Evolutionary conservation across 2,888 invertebrate species (phyloP).

Genomic region (Drepanosiphum platanoidis): DNA sequence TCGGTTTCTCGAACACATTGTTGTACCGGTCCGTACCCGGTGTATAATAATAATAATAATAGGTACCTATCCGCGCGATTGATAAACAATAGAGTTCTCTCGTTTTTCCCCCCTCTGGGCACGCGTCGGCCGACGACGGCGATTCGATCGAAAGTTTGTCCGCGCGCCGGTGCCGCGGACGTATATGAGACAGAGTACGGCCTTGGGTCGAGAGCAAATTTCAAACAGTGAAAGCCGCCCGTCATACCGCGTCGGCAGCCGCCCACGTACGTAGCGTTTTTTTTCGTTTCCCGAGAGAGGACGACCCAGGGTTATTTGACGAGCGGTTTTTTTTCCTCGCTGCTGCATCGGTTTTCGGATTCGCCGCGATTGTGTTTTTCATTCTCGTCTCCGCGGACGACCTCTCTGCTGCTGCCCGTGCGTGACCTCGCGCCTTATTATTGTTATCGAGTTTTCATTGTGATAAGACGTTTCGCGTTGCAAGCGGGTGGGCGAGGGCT

Average conservation of each 20-base stretch:
- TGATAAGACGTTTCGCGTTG: background rate
- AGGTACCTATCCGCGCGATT: too few species aligned
- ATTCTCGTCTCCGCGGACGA: background rate
- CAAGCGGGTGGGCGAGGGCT: background rate
- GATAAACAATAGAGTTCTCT: conserved; percentile 14
- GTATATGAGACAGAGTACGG: too few species aligned
- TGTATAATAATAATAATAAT: too few species aligned
- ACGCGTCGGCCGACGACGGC: background rate
- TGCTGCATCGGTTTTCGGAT: background rate
- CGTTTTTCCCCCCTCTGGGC: background rate
- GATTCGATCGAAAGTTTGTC: conserved; percentile 27
- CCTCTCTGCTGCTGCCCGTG: background rate
- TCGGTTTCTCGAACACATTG: background rate
- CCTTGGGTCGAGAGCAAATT: conserved; percentile 18
- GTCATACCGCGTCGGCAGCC: too few species aligned
- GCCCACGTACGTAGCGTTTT: conserved; percentile 27
- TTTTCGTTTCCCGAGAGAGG: background rate
- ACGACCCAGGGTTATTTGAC: conserved; percentile 42
- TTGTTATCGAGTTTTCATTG: background rate
- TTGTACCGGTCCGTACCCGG: too few species aligned
- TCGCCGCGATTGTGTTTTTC: background rate
- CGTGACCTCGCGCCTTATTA: background rate
- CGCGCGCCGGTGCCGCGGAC: too few species aligned
- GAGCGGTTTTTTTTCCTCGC: conserved; percentile 12
- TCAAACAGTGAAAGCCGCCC: conserved; percentile 25